Conservation (phyloP, 2,888 invertebrate species). For the Trichacis sp. region DNA sequence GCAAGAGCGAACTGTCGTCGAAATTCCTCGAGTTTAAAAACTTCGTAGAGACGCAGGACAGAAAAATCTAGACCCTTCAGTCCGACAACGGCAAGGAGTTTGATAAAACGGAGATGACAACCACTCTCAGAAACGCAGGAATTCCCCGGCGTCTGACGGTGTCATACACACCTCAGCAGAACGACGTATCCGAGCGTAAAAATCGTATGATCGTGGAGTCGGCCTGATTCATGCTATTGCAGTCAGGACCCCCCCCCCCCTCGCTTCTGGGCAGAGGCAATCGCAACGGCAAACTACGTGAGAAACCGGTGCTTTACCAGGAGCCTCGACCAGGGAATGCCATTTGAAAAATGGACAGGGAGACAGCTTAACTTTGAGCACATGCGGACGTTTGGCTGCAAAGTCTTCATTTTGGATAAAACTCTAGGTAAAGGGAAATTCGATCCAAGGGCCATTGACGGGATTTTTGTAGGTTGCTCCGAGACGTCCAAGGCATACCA, state of each 20-base stretch:
- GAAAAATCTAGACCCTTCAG: conserved; percentile 35
- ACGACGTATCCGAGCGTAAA: conserved; percentile 31
- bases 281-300: conserved; percentile 40
- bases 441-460: conserved; percentile 26
- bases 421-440: conserved; percentile 30
- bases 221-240: conserved; percentile 33
- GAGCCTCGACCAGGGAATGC: conserved; percentile 28
- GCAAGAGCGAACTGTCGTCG: conserved; percentile 29
- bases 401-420: conserved; percentile 26
- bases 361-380: conserved; percentile 18
- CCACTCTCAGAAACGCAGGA: conserved; percentile 35
- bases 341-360: conserved; percentile 35
- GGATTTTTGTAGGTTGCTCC: conserved; percentile 37
- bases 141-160: conserved; percentile 47
- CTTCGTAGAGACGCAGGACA: conserved; percentile 34
- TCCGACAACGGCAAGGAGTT: conserved; percentile 41
- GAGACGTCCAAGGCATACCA: conserved; percentile 32
- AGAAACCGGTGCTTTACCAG: conserved; percentile 40
- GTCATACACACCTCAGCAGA: conserved; percentile 53
- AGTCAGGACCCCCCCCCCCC: conserved; percentile 37
- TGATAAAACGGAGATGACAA: conserved; percentile 12
- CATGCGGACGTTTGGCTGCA: conserved; percentile 31
- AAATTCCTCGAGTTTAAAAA: conserved; percentile 35
- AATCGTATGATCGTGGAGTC: conserved; percentile 20
- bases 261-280: conserved; percentile 50